Base-by-base conservation (phyloP, 2,797 vertebrate species). In the Ispidina picta region DNA sequence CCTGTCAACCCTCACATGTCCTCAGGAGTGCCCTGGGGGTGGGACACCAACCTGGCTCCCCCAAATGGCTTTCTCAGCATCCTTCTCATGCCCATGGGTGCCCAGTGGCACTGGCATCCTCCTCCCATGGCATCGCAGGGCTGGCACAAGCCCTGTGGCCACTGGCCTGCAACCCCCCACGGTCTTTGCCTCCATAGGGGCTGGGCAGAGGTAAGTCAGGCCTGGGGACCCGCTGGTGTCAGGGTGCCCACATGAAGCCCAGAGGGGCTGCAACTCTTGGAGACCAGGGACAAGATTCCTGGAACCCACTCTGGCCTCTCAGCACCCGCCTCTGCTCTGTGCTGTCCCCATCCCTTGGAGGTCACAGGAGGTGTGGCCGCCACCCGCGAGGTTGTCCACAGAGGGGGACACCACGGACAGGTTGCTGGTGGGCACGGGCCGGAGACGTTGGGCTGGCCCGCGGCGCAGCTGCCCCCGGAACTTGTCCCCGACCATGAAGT, bases 401-500 rank as follows among this genome's bases (percentile, higher is more conserved):
- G 43, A 59, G 31, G 93, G 51, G 12, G 96, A 95, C 17, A 95
- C 94, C 37, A 97, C 82, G 1, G 83, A 92, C 83, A 97, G 52
- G 52, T 92, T 60, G 8, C 82, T 93, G 0, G 15, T 56, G 55
- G 70, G 75, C 26, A n/a, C 1, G 1, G 70, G 37, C 9, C 26
- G 44, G 10, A 86, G 46, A 8, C 88, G 91, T 59, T 96, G 81
- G 4, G 49, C 89, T 3, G 98, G 96, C 21, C 94, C 96, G 6
- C 89, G 96, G 37, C 96, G 59, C 68, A 99, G 93, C 91, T 94
- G 97, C 15, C 97, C 96, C 60, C 98, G 98, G 88, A 98, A 99
- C 56, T 98, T 98, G 95, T 99, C 98, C 77, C 99, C 99, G 0
- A 96, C 98, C 93, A 99, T 95, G 95, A 99, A 98, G 97, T 99